Base-by-base conservation (phyloP, 2,888 invertebrate species). In the Trichogramma dendrolimi region DNA sequence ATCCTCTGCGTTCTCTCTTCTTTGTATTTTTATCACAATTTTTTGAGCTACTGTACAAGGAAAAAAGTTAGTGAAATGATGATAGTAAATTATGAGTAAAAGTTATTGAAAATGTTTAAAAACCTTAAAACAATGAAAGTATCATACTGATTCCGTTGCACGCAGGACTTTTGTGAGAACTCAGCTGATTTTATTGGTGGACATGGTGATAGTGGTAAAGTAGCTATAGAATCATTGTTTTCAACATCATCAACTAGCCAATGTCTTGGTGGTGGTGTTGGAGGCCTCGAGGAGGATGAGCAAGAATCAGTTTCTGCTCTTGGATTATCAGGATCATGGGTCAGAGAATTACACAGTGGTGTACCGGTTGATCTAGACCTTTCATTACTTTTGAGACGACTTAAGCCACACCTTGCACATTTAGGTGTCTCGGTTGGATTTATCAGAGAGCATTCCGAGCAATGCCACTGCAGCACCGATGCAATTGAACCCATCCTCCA, bases 401-500 rank as follows among this genome's bases (percentile, higher is more conserved):
- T 71, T 65, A 74, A 67, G 72, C 90, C 91, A 83, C 92, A 93
- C 85, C 90, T 87, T 83, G 89, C 85, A 82, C 93, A 93, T 83
- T 86, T 88, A 73, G 86, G 83, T 81, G 88, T 87, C 82, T 93
- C 92, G 68, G 91, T 92, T 70, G 92, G 91, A 81, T 93, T 93
- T 82, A 93, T 92, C 81, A 90, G 86, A 82, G 89, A 87, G 84
- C 93, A 93, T 81, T 87, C 86, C 81, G 86, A 86, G 85, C 93
- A 93, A 84, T 91, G 90, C 92, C 92, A 94, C 84, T 93, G 93
- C 81, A 93, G 87, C 83, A 93, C 92, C 81, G 93, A 93, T 83
- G 92, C 92, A 84, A 92, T 92, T 81, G 92, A 92, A 83, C 93
- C 93, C 93, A 93, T 93, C 79, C 80, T 83, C 74, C 72, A 74